Evolutionary conservation across 2,797 vertebrate species (phyloP), one percentile per base, ranked within the genome.

Genomic region (Myotis myotis): DNA sequence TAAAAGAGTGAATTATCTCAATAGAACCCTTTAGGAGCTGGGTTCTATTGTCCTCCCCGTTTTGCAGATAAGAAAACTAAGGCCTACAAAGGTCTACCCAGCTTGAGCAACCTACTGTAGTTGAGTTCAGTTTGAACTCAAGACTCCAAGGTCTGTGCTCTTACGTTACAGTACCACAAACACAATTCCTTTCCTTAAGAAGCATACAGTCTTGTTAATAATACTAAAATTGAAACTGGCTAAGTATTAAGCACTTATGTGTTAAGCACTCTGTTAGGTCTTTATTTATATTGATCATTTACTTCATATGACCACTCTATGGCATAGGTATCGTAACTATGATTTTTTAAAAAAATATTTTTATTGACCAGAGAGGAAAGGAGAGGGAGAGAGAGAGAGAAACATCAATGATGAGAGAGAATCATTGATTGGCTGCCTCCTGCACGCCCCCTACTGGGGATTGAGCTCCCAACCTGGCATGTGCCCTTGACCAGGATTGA

Each of bases 1-100:
- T 89, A 55, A 83, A 70, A 33, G 30, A 92, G 25, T 68, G 11
- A 41, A 76, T 62, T 66, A 62, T 79, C 66, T 88, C 41, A 88
- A 55, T 20, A 82, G 33, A 62, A 30, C 60, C 20, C 25, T 94
- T 64, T 44, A 87, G 12, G 22, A 90, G 89, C 16, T 72, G 17
- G 47, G 47, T 49, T 51, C 17, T 76, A 15, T 82, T 80, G 74
- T 89, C 25, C 79, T 57, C 9, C 36, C 17, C 41, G 53, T 79
- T 84, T 86, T 94, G 20, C 36, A 84, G 82, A 20, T 66, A 75
- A 90, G 79, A 74, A 94, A 78, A 80, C 33, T 55, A 64, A 90
- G 36, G 23, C 38, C 49, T 86, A 93, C 8, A 68, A 51, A 78
- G n/a, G 8, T 88, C 62, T 95, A 72, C 13, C 25, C 22, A 81